Evolutionary conservation across 2,797 vertebrate species (phyloP).

Genomic region (Loris lydekkerianus): DNA sequence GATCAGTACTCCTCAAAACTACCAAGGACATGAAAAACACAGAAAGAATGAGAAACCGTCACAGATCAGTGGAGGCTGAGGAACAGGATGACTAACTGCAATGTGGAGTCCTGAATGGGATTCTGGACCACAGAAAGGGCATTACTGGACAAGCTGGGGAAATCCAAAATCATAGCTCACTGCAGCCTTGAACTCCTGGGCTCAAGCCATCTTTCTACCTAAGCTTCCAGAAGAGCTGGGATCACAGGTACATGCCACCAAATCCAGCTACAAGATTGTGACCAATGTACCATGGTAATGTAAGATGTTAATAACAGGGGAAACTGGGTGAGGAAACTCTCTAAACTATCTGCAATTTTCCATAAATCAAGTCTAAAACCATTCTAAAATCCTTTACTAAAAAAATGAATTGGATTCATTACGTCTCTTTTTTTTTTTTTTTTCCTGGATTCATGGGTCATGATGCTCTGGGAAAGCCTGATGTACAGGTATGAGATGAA

Average conservation of each 20-base stretch:
- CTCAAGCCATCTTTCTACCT: no score
- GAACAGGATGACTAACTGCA: no score
- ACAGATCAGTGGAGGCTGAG: not conserved
- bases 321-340: not conserved
- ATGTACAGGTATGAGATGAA: not conserved
- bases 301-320: not conserved
- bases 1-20: no score
- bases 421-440: no score
- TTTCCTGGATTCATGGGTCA: not conserved
- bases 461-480: not conserved
- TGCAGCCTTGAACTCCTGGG: no score
- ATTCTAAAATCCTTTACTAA: not conserved
- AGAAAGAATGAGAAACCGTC: no score
- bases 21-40: no score
- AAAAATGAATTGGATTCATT: no score
- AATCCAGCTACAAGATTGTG: not conserved
- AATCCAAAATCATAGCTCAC: no score
- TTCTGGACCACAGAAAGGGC: not conserved
- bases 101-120: not conserved
- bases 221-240: not conserved
- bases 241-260: not conserved
- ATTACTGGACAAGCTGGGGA: no score
- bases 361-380: not conserved
- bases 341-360: not conserved
- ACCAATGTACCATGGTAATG: fast-evolving